A percentile compares a stretch with the other conserved stretches of the same genome.
Conservation (phyloP, 1,140 invertebrate species). For the Hyposmocoma kahamanoa region DNA sequence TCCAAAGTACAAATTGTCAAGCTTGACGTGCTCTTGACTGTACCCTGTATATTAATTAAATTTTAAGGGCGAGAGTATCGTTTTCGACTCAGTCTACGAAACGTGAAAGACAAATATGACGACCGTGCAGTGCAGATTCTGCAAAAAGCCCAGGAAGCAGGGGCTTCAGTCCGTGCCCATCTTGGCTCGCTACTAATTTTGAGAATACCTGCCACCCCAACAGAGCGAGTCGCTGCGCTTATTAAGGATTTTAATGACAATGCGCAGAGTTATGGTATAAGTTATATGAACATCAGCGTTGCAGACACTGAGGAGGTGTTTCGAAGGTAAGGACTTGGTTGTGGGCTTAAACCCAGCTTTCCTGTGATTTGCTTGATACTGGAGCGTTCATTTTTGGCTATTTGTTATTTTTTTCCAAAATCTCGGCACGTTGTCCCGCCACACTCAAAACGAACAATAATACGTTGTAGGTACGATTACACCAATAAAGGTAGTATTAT, state of each 20-base stretch:
- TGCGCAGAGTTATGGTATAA: constrained; percentile 32
- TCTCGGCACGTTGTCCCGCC: too few relatives aligned
- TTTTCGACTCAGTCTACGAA: constrained; percentile 36
- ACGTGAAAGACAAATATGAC: constrained; percentile 17
- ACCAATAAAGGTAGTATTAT: too few relatives aligned
- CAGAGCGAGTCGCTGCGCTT: constrained; percentile 23
- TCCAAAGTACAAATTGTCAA: too few relatives aligned
- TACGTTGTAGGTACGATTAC: too few relatives aligned
- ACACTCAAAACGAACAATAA: too few relatives aligned
- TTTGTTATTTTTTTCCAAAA: too few relatives aligned
- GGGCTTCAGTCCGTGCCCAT: constrained; percentile 40
- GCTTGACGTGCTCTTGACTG: too few relatives aligned
- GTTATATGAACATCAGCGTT: constrained; percentile 40
- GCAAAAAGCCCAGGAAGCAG: constrained; percentile 13
- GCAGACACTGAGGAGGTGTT: constrained; percentile 54
- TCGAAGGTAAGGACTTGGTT: constrained; percentile 29
- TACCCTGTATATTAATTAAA: too few relatives aligned
- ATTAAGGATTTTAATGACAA: constrained; percentile 36
- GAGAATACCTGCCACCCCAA: constrained; percentile 35
- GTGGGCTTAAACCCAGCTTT: too few relatives aligned
- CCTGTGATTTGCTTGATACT: not conserved
- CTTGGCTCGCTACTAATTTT: constrained; percentile 49
- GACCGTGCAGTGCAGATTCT: constrained; percentile 25
- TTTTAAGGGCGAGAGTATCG: constrained; percentile 58
- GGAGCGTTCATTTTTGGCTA: not conserved